phyloP scores from a whole-genome alignment of 2,797 vertebrate genomes.

The Chelon auratus region DNA sequence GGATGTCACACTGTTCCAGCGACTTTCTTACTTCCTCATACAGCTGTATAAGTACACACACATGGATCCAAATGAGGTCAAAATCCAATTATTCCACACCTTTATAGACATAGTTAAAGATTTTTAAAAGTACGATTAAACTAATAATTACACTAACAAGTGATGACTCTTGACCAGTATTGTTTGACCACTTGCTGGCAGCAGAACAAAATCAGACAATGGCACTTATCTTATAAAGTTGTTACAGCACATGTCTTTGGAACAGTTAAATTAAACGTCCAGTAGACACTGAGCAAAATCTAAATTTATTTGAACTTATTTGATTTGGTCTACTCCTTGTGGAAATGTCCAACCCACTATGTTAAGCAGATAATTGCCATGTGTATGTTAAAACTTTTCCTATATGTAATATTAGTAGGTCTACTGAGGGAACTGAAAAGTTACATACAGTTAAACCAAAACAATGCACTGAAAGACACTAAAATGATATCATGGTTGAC shows the following conservation, averaged over 20 bases:
- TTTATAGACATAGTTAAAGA: background rate
- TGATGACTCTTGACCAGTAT: too few species aligned
- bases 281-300: too few species aligned
- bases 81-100: background rate
- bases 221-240: too few species aligned
- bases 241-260: too few species aligned
- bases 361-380: too few species aligned
- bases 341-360: too few species aligned
- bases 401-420: background rate
- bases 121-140: background rate
- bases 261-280: too few species aligned
- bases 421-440: background rate
- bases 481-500: background rate
- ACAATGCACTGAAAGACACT: background rate
- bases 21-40: constrained; percentile 94
- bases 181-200: too few species aligned
- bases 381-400: background rate
- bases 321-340: too few species aligned
- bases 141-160: too few species aligned
- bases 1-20: constrained; percentile 91
- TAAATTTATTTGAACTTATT: too few species aligned
- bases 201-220: too few species aligned
- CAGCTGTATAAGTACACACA: constrained; percentile 79
- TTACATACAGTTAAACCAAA: constrained; percentile 4
- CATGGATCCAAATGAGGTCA: constrained; percentile 3